Conservation (phyloP, 2,797 vertebrate species). For the Apogon talboti region DNA sequence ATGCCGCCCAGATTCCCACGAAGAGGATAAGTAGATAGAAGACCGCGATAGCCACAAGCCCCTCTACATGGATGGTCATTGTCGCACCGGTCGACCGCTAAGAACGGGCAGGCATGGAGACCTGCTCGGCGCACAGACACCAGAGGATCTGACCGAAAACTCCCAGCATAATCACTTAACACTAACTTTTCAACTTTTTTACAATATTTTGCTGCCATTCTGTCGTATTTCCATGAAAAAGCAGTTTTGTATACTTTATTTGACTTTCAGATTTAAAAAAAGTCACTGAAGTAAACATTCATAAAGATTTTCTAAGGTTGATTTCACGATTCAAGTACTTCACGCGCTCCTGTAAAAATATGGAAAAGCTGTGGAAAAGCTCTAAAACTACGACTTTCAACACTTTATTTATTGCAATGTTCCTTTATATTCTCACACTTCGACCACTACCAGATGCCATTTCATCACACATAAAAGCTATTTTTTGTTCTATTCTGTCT, state of each 20-base stretch:
- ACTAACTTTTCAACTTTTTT: neutral
- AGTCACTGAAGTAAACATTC: neutral
- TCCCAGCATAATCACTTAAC: neutral
- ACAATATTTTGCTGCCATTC: too few relatives aligned
- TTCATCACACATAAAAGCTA: neutral
- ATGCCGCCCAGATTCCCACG: conserved; percentile 98
- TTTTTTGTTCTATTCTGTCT: neutral
- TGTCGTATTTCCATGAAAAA: too few relatives aligned
- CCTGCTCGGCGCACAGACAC: conserved; percentile 45
- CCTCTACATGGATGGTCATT: conserved; percentile 94
- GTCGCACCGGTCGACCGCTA: conserved; percentile 47
- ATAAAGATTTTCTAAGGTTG: neutral
- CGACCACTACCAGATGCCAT: neutral
- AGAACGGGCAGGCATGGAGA: conserved; percentile 72
- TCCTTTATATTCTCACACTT: neutral
- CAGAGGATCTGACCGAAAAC: neutral
- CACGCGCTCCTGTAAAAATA: neutral
- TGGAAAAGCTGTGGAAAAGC: neutral
- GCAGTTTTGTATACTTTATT: too few relatives aligned
- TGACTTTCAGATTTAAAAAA: too few relatives aligned
- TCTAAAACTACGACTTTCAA: neutral
- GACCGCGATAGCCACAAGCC: conserved; percentile 92
- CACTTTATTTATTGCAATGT: neutral
- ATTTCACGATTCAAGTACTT: neutral
- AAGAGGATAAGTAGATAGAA: conserved; percentile 94